A percentile compares a stretch with the other conserved stretches of the same genome.
Conservation (phyloP, 2,113 vertebrate species). For the Lophura nycthemera region DNA sequence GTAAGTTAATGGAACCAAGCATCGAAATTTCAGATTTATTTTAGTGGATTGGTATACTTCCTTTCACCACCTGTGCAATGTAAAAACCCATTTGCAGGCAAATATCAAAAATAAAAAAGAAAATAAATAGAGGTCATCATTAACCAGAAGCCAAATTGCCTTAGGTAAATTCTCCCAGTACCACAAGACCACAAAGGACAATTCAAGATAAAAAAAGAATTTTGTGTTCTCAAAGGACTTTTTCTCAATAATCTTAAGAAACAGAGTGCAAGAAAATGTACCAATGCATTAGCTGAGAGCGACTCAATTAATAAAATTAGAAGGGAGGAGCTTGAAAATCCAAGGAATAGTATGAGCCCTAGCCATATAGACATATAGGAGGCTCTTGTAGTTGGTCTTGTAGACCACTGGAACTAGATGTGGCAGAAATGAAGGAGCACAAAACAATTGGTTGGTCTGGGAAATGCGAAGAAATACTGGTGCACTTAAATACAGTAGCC, state of each 20-base stretch:
- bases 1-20: neutral
- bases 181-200: neutral
- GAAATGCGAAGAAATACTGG: neutral
- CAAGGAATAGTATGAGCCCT: rapidly evolving
- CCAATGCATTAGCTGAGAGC: neutral
- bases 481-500: neutral
- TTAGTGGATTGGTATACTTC: neutral
- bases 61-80: neutral
- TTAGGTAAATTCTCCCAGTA: neutral
- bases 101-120: neutral
- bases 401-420: neutral
- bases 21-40: neutral
- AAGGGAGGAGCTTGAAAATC: neutral
- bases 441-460: neutral
- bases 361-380: rapidly evolving
- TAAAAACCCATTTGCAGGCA: neutral
- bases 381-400: neutral
- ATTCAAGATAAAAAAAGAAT: neutral
- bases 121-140: neutral
- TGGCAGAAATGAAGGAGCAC: neutral
- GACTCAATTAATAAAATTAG: neutral
- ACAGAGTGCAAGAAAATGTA: neutral
- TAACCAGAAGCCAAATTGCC: neutral
- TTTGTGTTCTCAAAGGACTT: neutral
- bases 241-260: neutral